Evolutionary conservation across 2,113 vertebrate species (phyloP), one percentile per base, ranked within the genome.

Genomic region (Urocolius indicus): DNA sequence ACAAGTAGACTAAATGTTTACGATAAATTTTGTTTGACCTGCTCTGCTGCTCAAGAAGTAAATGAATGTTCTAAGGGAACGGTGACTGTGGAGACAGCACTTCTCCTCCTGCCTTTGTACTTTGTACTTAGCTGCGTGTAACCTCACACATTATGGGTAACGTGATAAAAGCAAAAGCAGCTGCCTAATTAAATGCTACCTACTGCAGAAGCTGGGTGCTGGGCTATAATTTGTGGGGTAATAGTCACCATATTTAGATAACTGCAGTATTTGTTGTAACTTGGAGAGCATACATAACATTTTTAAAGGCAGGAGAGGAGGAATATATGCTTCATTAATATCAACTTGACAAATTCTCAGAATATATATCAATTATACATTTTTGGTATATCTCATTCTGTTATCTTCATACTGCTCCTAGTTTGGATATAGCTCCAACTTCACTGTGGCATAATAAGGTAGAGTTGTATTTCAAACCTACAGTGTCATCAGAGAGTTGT

Each of bases 61-160:
- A 92, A 95, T 74, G 57, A 94, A 63, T 71, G 84, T 52, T 94
- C 77, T 57, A 82, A 95, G 86, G 90, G 57, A 92, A 93, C 16
- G 45, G 45, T 61, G 55, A 77, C 61, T 92, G 72, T 59, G 65
- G 45, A 95, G 65, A 67, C 68, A 91, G 32, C 80, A 91, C 92
- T 93, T 96, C 88, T 45, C 82, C 82, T 91, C 88, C 87, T 94
- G 79, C 93, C 82, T 91, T 95, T 86, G 82, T 79, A 93, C 93
- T 95, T 94, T 96, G 82, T 62, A 86, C 27, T 85, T 83, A 89
- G 22, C 63, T 78, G 34, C 86, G 88, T 95, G 82, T 74, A 90
- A 87, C 75, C n/a, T 55, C 3, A 4, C 46, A 86, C 23, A 77
- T 93, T 95, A 91, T 57, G 52, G 43, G 52, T 55, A 90, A 41